Base-by-base conservation (phyloP, 2,888 invertebrate genomes). In the Petrophora chlorosata region DNA sequence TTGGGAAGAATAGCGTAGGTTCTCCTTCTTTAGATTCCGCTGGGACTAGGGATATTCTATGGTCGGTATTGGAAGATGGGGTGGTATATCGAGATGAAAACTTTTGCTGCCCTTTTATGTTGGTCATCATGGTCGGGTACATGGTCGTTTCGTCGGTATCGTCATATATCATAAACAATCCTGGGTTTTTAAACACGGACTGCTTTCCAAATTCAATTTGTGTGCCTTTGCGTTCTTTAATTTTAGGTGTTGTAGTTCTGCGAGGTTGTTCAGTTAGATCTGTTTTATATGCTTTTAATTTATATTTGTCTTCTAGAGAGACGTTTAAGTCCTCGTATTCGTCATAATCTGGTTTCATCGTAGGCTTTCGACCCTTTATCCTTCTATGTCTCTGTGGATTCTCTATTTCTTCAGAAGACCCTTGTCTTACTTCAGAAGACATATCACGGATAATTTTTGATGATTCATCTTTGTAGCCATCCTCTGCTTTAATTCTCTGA, bases 151-250 rank as follows among this genome's bases (percentile, higher is more conserved):
- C 51, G 33, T 72, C 72, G n/a, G 38, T 61, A 0, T 76, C 76
- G n/a, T 84, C 75, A 25, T 78, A 71, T 10, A 79, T 47, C 47
- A 79, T 69, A 45, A 78, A 88, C 1, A 81, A 52, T 15, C 76
- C 67, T 5, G 88, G 87, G 38, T 85, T 82, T 56, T 76, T 81
- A 42, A 89, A 89, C 0, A 86, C 82, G 0, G 88, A 87, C 1
- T 84, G 57, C 52, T 84, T 85, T 1, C 76, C 82, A 5, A 56
- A 53, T 45, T 70, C 70, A 8, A 59, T 46, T 10, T 59, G 51
- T 34, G 77, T 73, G 1, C 64, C 59, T 41, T 63, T 65, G 7
- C 33, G 28, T 14, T 8, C 40, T 39, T 65, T 64, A 2, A 29
- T 35, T 39, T 54, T 58, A 8, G n/a, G n/a, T n/a, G 36, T 52